Percentiles rank a stretch among this genome's conserved stretches.
Evolutionary conservation across 2,797 vertebrate genomes (phyloP).

Genomic region (Sebastes kiyomatsui): DNA sequence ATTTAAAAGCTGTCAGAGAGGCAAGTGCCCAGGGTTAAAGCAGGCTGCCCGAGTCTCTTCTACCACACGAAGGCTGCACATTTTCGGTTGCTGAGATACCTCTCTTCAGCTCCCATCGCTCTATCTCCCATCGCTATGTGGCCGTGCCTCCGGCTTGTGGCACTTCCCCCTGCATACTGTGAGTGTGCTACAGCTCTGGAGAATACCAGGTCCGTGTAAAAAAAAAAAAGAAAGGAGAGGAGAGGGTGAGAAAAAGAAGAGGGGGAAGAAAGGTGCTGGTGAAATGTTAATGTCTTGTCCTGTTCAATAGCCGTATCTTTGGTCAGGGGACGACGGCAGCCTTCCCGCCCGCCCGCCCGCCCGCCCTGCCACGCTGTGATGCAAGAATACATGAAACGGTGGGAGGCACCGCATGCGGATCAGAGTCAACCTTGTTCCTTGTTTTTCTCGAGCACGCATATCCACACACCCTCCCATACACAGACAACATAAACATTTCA

Average conservation of each 20-base stretch:
- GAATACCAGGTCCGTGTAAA: constrained; percentile 40
- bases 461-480: constrained; percentile 57
- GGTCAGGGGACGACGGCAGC: constrained; percentile 38
- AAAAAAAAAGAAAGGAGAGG: constrained; percentile 18
- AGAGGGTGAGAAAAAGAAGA: constrained; percentile 38
- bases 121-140: constrained; percentile 11
- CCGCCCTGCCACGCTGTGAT: constrained; percentile 16
- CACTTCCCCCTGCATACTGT: constrained; percentile 37
- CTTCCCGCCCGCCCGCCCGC: not conserved
- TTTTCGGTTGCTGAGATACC: constrained; percentile 31
- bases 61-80: constrained; percentile 17
- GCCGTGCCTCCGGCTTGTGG: constrained; percentile 34
- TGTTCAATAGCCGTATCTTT: constrained; percentile 66
- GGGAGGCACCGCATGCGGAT: constrained; percentile 46
- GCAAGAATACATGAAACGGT: constrained; percentile 42
- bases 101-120: constrained; percentile 41
- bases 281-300: constrained; percentile 80
- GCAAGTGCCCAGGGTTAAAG: constrained; percentile 29
- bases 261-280: constrained; percentile 57
- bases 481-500: constrained; percentile 76
- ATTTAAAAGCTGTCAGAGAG: constrained; percentile 41
- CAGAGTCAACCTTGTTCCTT: constrained; percentile 42
- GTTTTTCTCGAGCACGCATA: constrained; percentile 40
- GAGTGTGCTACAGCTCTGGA: constrained; percentile 52
- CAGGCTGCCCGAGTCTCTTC: constrained; percentile 31